Base-by-base conservation (phyloP, 1,140 invertebrate genomes). In the Stegodyphus mimosarum region DNA sequence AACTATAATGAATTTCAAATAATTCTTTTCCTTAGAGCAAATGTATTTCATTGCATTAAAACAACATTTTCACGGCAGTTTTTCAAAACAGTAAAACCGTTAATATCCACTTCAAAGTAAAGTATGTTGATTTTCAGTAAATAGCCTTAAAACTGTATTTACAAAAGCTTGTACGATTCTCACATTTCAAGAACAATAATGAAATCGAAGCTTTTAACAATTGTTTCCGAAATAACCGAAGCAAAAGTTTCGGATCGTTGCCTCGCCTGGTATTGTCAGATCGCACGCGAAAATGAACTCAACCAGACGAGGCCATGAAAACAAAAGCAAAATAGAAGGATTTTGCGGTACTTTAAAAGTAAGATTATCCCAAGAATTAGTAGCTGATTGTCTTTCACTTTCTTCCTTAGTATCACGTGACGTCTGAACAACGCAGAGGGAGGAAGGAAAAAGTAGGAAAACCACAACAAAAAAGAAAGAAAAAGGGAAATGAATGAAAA, bases 291-390 rank as follows among this genome's bases (percentile, higher is more conserved):
- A 53, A 33, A 48, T 60, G 51, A 60, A 33, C 53, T 13, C 11
- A 9, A 6, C 9, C 15, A 51, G 13, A 33, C 48, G 9, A 15
- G 4, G 17, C 49, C 70, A 15, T 33, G 11, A 13, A 49, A 72
- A 50, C 48, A 11, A 7, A 15, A 74, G 71, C 17, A 18, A 73
- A n/a, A 51, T 52, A 53, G 53, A 63, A 49, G 72, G 48, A 6
- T 7, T 52, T 52, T 53, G n/a, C 50, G 52, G 15, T 60, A 60
- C 33, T 33, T 33, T 33, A 33, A 64, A 76, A 48, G 66, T 60
- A 76, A 76, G 74, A 64, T 76, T 60, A 76, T 76, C 74, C 74
- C 17, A 64, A 76, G 55, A 76, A 64, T 50, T 76, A 76, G 66
- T 60, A 60, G 74, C 66, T 76, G 60, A 76, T 76, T 64, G 74